Conservation (phyloP, 2,797 vertebrate genomes). For the Myotis pilosus region DNA sequence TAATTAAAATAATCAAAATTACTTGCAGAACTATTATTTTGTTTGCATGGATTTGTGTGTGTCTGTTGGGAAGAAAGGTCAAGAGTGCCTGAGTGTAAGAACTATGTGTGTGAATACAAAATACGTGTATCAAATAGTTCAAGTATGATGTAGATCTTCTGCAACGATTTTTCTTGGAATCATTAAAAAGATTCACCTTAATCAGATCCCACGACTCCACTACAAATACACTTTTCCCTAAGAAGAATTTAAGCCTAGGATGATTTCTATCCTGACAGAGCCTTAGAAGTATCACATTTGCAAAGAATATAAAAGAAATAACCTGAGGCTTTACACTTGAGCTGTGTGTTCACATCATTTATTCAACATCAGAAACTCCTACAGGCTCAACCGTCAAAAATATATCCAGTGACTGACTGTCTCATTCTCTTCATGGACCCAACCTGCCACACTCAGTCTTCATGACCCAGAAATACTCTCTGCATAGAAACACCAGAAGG, state of each 20-base stretch:
- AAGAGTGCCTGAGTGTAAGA: not conserved
- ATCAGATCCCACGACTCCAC: not conserved
- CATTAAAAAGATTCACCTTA: constrained; percentile 30
- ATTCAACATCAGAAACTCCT: constrained; percentile 20
- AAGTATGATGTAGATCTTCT: not conserved
- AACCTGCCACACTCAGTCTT: not conserved
- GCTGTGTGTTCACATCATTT: not conserved
- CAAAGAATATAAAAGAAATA: constrained; percentile 38
- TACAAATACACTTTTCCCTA: not conserved
- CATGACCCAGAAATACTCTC: not conserved
- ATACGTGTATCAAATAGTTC: not conserved
- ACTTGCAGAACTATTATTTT: constrained; percentile 34
- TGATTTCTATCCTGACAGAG: not conserved
- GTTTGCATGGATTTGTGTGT: not conserved
- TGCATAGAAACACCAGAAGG: not conserved
- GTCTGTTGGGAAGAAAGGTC: not conserved
- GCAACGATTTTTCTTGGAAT: not conserved
- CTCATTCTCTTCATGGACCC: not conserved
- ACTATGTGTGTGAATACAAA: not conserved
- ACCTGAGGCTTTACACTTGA: not conserved
- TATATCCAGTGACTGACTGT: not conserved
- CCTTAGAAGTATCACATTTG: not conserved
- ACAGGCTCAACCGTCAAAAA: not conserved
- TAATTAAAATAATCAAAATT: constrained; percentile 64
- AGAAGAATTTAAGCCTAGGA: constrained; percentile 7